Evolutionary conservation across 2,797 vertebrate genomes (phyloP).

Genomic region (Gallirallus australis): DNA sequence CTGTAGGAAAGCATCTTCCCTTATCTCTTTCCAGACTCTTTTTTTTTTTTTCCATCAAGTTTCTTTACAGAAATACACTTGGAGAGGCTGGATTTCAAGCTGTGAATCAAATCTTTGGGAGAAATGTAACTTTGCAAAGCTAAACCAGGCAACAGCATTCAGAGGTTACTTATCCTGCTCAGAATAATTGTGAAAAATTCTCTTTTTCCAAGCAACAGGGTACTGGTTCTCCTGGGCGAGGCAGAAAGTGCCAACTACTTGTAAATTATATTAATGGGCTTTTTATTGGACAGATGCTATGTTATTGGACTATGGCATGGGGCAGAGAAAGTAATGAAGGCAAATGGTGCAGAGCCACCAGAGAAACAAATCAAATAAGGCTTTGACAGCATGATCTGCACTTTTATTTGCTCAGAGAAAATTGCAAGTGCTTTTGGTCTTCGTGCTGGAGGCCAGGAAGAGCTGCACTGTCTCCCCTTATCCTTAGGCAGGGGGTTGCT

Average conservation of each 20-base stretch:
- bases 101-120: neutral
- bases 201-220: neutral
- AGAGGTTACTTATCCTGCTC: neutral
- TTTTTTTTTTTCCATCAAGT: neutral
- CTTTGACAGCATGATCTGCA: neutral
- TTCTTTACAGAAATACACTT: neutral
- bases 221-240: neutral
- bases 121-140: neutral
- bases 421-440: neutral
- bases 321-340: slow-evolving; percentile 30
- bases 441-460: neutral
- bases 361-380: slow-evolving; percentile 35
- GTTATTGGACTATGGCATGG: neutral
- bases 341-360: neutral
- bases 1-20: neutral
- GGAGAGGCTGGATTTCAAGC: neutral
- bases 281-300: slow-evolving; percentile 7
- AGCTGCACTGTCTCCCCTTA: neutral
- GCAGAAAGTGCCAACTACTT: neutral
- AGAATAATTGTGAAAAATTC: neutral
- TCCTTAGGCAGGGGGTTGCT: neutral
- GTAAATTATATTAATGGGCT: slow-evolving; percentile 1
- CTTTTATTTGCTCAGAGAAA: slow-evolving; percentile 30
- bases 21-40: neutral
- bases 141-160: neutral